Base-by-base conservation (phyloP, 2,113 vertebrate genomes). In the Cochlearius cochlearius region DNA sequence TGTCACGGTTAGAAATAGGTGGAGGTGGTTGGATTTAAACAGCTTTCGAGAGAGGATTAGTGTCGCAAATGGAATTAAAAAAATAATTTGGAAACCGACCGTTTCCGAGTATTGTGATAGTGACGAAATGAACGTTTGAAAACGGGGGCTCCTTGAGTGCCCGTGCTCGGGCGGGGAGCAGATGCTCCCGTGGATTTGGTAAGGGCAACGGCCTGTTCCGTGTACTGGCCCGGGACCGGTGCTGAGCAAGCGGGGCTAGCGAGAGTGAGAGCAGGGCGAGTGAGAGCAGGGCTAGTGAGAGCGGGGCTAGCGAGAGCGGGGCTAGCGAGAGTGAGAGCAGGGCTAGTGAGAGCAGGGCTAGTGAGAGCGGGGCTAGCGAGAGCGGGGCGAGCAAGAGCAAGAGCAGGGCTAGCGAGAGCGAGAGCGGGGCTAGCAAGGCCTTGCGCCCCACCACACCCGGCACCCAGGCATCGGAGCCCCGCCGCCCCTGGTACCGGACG, bases 401-500 rank as follows among this genome's bases (percentile, higher is more conserved):
- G n/a, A 41, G 39, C 39, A 12, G 39, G 39, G 39, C 39, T 12
- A 41, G 39, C 39, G 41, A n/a, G n/a, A n/a, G n/a, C n/a, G n/a
- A 6, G 41, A 15, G 41, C 41, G 13, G 41, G 13, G 59, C 52
- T 12, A 7, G 69, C 2, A 39, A 49, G 71, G 47, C 36, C 30
- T 23, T 4, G 21, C 0, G 3, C 49, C 36, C 41, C 39, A 41
- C 26, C 1, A 1, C 4, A 3, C 10, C 3, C 43, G 11, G 4
- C 32, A 7, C 19, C 25, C 14, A 4, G 27, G 8, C 14, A 21
- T 3, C 27, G 6, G 15, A 60, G 32, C 55, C 62, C 41, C 11
- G 0, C 5, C 1, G 53, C n/a, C 22, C 39, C 59, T 5, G 1
- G 0, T 4, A 26, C 30, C 32, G 16, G 32, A 21, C 4, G 4